These are phyloP conservation scores for Macrotus californicus DNA, from an alignment of 2,113 vertebrate genomes.

Conservation along the genomic window DNA sequence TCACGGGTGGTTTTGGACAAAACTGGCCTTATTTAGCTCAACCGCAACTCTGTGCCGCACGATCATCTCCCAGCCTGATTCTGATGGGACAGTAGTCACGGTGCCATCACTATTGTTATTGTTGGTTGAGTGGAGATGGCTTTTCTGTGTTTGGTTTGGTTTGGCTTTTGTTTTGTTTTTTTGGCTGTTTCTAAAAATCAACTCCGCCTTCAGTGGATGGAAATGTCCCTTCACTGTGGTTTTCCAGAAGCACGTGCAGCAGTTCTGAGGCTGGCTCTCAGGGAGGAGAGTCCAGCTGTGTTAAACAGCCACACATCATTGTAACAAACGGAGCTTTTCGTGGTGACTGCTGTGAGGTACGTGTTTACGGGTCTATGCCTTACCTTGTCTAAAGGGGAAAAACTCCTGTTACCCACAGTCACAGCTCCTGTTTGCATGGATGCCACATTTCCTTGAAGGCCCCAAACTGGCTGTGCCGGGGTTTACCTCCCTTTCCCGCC, in stretches of 20 bases:
- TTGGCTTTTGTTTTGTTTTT: not conserved
- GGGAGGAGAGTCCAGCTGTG: not conserved
- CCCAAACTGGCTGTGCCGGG: not conserved
- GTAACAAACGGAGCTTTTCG: not conserved
- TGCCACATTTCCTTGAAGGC: not conserved
- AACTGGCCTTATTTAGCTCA: conserved; percentile 14
- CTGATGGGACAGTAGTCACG: not conserved
- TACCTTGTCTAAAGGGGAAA: not conserved
- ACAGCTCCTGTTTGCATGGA: not conserved
- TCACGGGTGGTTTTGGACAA: conserved; percentile 2
- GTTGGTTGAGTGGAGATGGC: not conserved
- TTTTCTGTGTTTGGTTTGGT: not conserved
- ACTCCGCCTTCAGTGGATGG: not conserved
- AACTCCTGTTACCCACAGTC: too few relatives aligned
- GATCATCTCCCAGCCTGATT: not conserved
- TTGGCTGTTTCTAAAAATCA: conserved; percentile 1
- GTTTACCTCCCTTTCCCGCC: not conserved
- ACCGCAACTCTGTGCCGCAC: not conserved
- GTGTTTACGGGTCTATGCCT: not conserved
- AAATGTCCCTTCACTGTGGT: not conserved
- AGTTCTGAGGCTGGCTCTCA: not conserved
- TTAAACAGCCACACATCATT: not conserved
- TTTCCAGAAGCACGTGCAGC: not conserved
- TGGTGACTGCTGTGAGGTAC: not conserved
- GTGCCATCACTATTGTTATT: not conserved